Evolutionary conservation across 2,797 vertebrate genomes (phyloP), one percentile per base, ranked within the genome.

Genomic region (Phrynocephalus vlangalii): DNA sequence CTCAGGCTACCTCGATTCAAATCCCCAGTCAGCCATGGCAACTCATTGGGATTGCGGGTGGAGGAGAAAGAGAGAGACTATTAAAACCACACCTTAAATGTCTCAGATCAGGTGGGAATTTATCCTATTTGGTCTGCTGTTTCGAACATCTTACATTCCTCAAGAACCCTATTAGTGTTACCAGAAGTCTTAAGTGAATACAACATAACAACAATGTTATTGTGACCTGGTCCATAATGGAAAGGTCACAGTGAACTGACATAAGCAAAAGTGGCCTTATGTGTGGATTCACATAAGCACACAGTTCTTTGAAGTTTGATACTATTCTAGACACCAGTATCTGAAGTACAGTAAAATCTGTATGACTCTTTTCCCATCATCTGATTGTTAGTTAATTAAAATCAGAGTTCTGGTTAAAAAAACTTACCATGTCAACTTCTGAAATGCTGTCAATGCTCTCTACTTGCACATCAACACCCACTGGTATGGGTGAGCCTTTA

Each of bases 361-460:
- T 52, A 15, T 18, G 9, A 2, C 28, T 22, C 16, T 7, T n/a
- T 50, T 24, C 50, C 50, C 72, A 7, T 22, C 18, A n/a, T 6
- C n/a, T 70, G 13, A 44, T 83, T 63, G 50, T 24, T 44, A 44
- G 72, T 80, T 70, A 67, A 85, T 90, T 91, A 88, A 44, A 83
- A n/a, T 7, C 87, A 9, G 82, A 91, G 26, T 76, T 87, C 50
- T 85, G 6, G 52, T 81, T 56, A 2, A 22, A 63, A 30, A 88
- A 85, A 94, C 97, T 87, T 96, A 99, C 98, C 98, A 99, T 99
- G 95, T 99, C 98, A 78, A 98, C 98, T 96, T 99, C 98, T 90
- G 98, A 99, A 96, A 99, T 98, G 92, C 98, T 98, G 96, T 99
- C 98, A 81, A 98, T 98, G 91, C 98, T 99, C 96, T 99, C 98